Percentiles rank a stretch among this genome's conserved stretches.
phyloP scores from a whole-genome alignment of 2,797 vertebrate species.

The Cryptoblepharus egeriae region DNA sequence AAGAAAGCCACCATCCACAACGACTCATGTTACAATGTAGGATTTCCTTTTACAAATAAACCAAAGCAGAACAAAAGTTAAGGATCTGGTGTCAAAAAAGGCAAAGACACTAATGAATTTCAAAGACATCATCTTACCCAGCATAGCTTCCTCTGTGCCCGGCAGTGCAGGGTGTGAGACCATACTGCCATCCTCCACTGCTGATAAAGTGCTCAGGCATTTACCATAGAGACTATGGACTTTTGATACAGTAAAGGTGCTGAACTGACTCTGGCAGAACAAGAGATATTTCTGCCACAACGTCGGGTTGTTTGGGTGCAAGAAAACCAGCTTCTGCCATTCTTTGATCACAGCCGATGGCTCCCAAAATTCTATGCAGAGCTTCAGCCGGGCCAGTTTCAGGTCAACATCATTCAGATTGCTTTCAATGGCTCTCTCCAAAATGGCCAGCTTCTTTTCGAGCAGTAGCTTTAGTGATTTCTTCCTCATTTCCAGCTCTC shows the following conservation, averaged over 20 bases:
- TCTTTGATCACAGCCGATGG: slow-evolving; percentile 86
- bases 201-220: slow-evolving; percentile 90
- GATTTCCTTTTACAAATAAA: not conserved
- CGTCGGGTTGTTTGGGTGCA: slow-evolving; percentile 90
- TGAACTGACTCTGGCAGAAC: slow-evolving; percentile 95
- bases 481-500: slow-evolving; percentile 78
- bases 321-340: slow-evolving; percentile 95
- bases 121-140: slow-evolving; percentile 79
- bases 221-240: slow-evolving; percentile 90
- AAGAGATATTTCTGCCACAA: slow-evolving; percentile 92
- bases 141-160: slow-evolving; percentile 86
- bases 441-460: slow-evolving; percentile 94
- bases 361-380: slow-evolving; percentile 93
- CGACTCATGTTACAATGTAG: slow-evolving; percentile 31
- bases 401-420: slow-evolving; percentile 88
- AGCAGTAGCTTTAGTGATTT: slow-evolving; percentile 84
- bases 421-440: slow-evolving; percentile 89
- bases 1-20: slow-evolving; percentile 10
- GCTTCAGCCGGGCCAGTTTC: slow-evolving; percentile 86
- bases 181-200: slow-evolving; percentile 91
- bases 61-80: not conserved
- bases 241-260: slow-evolving; percentile 89
- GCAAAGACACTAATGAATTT: not conserved
- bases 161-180: slow-evolving; percentile 89
- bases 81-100: too few relatives aligned